Base-by-base conservation (phyloP, 2,113 vertebrate species). In the Eidolon helvum region DNA sequence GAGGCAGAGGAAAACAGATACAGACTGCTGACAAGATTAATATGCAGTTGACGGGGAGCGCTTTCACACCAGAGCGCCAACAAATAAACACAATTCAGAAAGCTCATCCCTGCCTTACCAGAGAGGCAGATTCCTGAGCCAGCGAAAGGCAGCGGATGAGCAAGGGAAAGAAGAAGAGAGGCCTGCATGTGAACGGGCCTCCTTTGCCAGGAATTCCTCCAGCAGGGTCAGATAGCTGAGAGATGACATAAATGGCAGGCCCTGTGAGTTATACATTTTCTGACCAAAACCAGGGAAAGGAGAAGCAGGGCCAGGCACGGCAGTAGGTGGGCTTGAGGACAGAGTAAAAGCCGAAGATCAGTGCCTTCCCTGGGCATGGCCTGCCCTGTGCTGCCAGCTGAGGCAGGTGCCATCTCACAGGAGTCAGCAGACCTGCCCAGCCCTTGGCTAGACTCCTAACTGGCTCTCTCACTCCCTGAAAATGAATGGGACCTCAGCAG, bases 31-130 rank as follows among this genome's bases (percentile, higher is more conserved):
- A 99, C 99, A 99, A 99, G 99, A 99, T 99, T 99, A 99, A 99
- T 99, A 99, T 98, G 98, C 98, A 99, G 99, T 98, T 99, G 99
- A 99, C 98, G 98, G 98, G 97, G 98, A 99, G 98, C 0, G 94
- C 98, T 99, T 99, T 99, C 99, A 99, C 98, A 98, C 99, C 99
- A 98, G 98, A 99, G 99, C 98, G 99, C 99, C 99, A 99, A 99
- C 99, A 99, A 99, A 99, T 99, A 99, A 99, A 99, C 99, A 99
- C 99, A 99, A 99, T 99, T 99, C 98, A 98, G 98, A 98, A 98
- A 99, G 99, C 98, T 99, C 98, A 0, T 97, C 96, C 92, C 95
- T 0, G 90, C 95, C 95, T 93, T 92, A 96, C 96, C 92, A 95
- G 97, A 88, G 96, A 97, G 98, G 80, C 96, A 91, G 92, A 96